Evolutionary conservation across 2,113 vertebrate species (phyloP).

Genomic region (Macquaria australasica): DNA sequence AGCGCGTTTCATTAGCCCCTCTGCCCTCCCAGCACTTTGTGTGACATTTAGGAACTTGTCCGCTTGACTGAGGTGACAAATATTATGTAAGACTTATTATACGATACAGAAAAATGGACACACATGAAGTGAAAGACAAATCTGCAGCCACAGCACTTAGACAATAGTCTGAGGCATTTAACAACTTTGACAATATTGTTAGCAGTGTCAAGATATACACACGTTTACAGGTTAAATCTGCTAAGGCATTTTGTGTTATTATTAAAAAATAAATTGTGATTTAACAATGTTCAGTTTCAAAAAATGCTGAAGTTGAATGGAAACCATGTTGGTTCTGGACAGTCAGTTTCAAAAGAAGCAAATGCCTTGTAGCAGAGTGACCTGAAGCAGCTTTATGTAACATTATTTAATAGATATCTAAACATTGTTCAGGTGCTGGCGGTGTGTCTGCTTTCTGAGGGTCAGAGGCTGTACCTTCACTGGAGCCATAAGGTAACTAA

Average conservation of each 20-base stretch:
- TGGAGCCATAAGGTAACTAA: constrained; percentile 91
- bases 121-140: not conserved
- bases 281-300: not conserved
- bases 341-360: not conserved
- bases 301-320: not conserved
- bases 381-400: not conserved
- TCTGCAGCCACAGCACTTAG: not conserved
- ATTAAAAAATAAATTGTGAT: not conserved
- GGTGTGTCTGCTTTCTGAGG: constrained; percentile 89
- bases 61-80: not conserved
- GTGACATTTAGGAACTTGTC: constrained; percentile 9
- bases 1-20: not conserved
- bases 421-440: constrained; percentile 86
- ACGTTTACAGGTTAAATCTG: not conserved
- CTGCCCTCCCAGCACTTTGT: not conserved
- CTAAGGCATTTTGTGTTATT: not conserved
- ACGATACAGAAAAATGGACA: not conserved
- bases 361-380: not conserved
- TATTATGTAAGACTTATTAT: constrained; percentile 2
- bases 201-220: not conserved
- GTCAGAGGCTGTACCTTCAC: constrained; percentile 90
- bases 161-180: not conserved
- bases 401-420: not conserved
- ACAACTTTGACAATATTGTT: not conserved
- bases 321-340: not conserved